Conservation (phyloP, 92 coral and sea anemone genomes). For the Isaurus tuberculatus region DNA sequence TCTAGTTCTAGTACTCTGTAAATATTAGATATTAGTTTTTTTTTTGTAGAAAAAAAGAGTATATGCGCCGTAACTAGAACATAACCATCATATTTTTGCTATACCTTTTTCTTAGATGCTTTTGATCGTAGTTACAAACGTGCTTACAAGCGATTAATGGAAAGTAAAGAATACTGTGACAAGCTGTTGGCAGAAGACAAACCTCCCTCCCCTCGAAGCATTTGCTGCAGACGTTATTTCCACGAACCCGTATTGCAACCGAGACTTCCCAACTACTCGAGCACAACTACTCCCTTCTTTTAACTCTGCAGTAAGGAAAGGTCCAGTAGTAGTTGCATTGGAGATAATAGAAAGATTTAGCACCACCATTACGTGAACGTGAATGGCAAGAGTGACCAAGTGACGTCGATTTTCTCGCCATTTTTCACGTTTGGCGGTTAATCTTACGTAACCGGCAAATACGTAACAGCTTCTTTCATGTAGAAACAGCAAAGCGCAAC, state of each 20-base stretch:
- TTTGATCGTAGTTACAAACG: slow-evolving; percentile 95
- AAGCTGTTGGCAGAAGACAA: slow-evolving; percentile 79
- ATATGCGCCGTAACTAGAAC: too few species aligned
- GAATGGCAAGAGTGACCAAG: too few species aligned
- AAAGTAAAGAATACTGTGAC: slow-evolving; percentile 71
- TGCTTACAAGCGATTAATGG: slow-evolving; percentile 70
- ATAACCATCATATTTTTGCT: too few species aligned
- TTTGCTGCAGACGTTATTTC: slow-evolving; percentile 88
- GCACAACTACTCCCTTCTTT: slow-evolving; percentile 36
- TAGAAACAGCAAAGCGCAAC: too few species aligned
- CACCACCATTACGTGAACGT: neutral
- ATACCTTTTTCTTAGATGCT: slow-evolving; percentile 64
- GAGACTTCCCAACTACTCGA: slow-evolving; percentile 83
- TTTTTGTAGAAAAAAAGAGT: too few species aligned
- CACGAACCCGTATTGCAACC: slow-evolving; percentile 87
- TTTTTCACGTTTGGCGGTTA: too few species aligned
- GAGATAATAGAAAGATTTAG: too few species aligned
- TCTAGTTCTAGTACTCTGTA: too few species aligned
- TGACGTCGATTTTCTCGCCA: too few species aligned
- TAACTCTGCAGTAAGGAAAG: neutral
- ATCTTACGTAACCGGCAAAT: too few species aligned
- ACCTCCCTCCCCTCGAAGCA: slow-evolving; percentile 68
- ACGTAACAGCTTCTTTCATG: too few species aligned
- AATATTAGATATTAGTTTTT: too few species aligned
- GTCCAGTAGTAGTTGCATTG: neutral